Percentiles rank a stretch among this genome's conserved stretches.
Conservation (phyloP, 2,888 invertebrate species). For the Romanomermis culicivorax region DNA sequence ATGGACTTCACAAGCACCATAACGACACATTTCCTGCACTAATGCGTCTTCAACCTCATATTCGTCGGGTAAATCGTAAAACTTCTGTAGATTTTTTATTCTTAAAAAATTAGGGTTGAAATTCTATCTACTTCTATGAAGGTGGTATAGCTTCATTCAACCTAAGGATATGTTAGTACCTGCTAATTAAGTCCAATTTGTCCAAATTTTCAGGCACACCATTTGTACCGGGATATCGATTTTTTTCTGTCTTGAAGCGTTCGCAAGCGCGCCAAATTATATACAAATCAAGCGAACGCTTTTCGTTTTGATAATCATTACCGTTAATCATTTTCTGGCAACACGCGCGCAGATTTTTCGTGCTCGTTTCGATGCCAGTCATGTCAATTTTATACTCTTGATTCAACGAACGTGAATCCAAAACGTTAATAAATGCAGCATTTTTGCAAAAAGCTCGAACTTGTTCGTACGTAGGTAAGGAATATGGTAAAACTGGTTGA, state of each 20-base stretch:
- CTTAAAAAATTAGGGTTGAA: no score
- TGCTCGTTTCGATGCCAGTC: neutral
- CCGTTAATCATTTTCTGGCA: no score
- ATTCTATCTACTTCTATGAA: no score
- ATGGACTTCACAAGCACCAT: conserved; percentile 81
- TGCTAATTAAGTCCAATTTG: conserved; percentile 11
- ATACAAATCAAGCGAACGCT: conserved; percentile 43
- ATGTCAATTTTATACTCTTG: conserved; percentile 40
- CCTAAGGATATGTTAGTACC: no score
- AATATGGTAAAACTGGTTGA: no score
- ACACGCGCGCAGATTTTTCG: no score
- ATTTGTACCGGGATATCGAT: conserved; percentile 22
- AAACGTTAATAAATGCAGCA: conserved; percentile 52
- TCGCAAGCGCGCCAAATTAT: conserved; percentile 72
- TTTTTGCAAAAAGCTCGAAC: conserved; percentile 39
- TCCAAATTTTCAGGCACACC: conserved; percentile 17
- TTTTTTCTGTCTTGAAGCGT: conserved; percentile 64
- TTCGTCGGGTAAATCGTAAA: neutral
- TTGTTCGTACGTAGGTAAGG: neutral
- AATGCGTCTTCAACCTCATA: neutral
- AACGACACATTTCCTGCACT: conserved; percentile 38
- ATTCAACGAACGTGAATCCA: conserved; percentile 49
- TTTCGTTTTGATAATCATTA: conserved; percentile 21
- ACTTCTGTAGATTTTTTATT: neutral
- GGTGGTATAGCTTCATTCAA: no score